These are phyloP conservation scores for Pristiophorus japonicus DNA, from an alignment of 2,113 vertebrate species.

Conservation along the genomic window DNA sequence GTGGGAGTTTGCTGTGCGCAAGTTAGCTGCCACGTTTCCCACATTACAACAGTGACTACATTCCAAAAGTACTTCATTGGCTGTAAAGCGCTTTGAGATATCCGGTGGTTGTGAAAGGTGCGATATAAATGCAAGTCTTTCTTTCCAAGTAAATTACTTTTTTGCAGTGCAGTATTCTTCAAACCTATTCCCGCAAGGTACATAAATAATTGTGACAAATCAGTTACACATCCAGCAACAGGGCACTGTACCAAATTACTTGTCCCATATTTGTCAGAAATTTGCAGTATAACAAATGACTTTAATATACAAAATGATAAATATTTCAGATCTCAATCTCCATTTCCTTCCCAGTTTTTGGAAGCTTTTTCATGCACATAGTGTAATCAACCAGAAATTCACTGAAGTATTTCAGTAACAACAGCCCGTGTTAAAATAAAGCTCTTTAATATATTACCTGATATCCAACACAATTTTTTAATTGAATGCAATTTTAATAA, in stretches of 20 bases:
- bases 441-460: neutral
- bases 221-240: neutral
- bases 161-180: neutral
- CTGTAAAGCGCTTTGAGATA: no score
- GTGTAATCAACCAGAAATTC: constrained; percentile 11
- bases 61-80: no score
- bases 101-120: no score
- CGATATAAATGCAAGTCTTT: no score
- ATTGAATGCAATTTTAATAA: neutral
- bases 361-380: neutral
- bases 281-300: neutral
- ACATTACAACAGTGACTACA: no score
- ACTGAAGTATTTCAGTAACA: neutral
- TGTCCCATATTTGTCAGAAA: neutral
- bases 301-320: constrained; percentile 26
- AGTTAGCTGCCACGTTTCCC: no score
- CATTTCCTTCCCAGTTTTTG: neutral
- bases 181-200: neutral
- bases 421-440: neutral
- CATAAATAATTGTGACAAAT: constrained; percentile 27
- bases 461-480: neutral
- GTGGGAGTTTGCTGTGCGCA: no score
- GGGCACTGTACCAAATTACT: constrained; percentile 5
- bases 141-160: neutral
- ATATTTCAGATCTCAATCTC: constrained; percentile 24